Evolutionary conservation across 2,113 vertebrate genomes (phyloP).

Genomic region (Agelaius phoeniceus): DNA sequence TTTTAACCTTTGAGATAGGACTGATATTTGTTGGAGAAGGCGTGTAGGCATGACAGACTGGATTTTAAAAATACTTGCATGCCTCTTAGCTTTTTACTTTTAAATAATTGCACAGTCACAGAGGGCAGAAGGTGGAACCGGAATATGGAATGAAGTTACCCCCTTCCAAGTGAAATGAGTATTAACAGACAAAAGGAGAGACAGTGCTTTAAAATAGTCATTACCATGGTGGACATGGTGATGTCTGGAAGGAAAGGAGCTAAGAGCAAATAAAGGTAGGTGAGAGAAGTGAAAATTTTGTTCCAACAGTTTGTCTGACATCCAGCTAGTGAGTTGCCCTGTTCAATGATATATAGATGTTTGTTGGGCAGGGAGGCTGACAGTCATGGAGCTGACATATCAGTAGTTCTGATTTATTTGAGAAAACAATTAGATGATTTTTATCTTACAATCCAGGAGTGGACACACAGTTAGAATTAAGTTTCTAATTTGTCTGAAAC

Average conservation of each 20-base stretch:
- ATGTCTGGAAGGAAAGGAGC: not conserved
- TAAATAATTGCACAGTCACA: not conserved
- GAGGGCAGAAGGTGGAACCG: not conserved
- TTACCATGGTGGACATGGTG: not conserved
- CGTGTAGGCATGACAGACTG: not conserved
- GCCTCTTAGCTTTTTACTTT: not conserved
- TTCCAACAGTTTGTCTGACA: not conserved
- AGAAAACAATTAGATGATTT: not conserved
- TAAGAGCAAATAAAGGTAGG: not conserved
- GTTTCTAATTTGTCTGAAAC: not conserved
- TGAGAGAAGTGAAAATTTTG: not conserved
- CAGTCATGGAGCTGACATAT: not conserved
- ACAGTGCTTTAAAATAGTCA: not conserved
- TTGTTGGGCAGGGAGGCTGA: not conserved
- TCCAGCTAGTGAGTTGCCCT: not conserved
- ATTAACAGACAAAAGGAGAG: not conserved
- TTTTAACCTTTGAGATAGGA: not conserved
- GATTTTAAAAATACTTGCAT: not conserved
- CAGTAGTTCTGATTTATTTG: not conserved
- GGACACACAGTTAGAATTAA: not conserved
- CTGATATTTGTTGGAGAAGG: not conserved
- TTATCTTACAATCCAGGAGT: not conserved
- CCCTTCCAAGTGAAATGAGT: not conserved
- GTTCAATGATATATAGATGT: not conserved
- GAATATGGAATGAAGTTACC: not conserved